These are phyloP conservation scores for Macrophya annulata DNA, from an alignment of 2,888 invertebrate genomes.

Conservation along the genomic window DNA sequence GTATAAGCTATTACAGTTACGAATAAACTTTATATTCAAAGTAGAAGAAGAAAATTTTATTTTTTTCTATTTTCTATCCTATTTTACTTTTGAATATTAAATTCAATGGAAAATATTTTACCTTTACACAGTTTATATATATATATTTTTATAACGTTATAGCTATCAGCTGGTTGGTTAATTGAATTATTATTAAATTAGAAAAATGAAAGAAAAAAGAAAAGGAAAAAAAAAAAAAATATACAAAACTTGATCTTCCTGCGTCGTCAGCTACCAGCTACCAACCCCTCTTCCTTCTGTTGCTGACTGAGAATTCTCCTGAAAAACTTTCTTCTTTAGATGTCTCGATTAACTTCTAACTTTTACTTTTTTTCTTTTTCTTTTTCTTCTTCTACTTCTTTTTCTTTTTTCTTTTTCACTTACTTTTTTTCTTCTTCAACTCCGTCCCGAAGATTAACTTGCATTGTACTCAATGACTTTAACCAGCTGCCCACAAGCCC, in stretches of 20 bases:
- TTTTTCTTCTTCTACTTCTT: neutral
- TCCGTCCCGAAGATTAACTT: slow-evolving; percentile 36
- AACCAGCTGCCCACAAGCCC: slow-evolving; percentile 22
- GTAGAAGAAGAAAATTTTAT: no score
- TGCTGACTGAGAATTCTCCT: slow-evolving; percentile 1
- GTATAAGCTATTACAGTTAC: no score
- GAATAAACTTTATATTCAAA: no score
- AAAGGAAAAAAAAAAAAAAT: neutral
- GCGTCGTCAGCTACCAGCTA: neutral
- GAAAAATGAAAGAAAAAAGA: neutral
- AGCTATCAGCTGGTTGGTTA: neutral
- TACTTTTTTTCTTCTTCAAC: neutral
- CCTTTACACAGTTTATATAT: neutral
- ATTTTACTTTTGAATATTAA: neutral
- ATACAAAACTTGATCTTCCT: neutral
- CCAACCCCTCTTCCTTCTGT: neutral
- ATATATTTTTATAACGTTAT: neutral
- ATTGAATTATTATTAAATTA: slow-evolving; percentile 19
- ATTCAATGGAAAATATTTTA: neutral
- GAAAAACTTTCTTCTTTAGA: slow-evolving; percentile 41
- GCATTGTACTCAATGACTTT: slow-evolving; percentile 45
- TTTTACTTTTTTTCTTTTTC: neutral
- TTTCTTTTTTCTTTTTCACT: neutral
- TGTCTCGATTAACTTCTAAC: slow-evolving; percentile 48
- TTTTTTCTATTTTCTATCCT: no score